phyloP scores from a whole-genome alignment of 2,113 vertebrate species.

The Vicugna pacos region DNA sequence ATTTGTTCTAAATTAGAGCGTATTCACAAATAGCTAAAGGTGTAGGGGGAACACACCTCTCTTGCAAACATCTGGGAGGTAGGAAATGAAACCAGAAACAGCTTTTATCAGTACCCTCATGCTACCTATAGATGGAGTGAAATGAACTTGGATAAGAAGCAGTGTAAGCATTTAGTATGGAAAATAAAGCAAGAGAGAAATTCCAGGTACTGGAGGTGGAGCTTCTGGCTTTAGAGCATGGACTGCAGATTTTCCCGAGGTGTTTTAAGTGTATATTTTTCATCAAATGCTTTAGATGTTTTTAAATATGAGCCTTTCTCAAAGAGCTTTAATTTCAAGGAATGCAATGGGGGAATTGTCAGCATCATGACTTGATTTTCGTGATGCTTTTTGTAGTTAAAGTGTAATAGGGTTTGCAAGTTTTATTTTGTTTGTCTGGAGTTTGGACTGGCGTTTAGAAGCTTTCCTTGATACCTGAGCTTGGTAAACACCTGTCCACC shows the following conservation, averaged over 20 bases:
- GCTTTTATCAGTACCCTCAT: conserved; percentile 72
- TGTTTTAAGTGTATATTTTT: background rate
- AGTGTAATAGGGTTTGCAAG: background rate
- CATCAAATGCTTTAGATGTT: background rate
- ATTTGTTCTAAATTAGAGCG: conserved; percentile 64
- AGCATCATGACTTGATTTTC: background rate
- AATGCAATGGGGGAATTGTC: background rate
- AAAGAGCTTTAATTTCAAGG: background rate
- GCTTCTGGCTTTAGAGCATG: background rate
- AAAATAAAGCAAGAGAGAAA: background rate
- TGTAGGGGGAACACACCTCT: background rate
- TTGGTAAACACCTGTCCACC: background rate
- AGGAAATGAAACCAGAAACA: conserved; percentile 33
- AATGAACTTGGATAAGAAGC: conserved; percentile 49
- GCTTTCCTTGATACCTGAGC: background rate
- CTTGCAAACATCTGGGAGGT: conserved; percentile 62
- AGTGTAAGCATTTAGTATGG: background rate
- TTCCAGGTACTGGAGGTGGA: background rate
- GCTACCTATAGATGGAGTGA: conserved; percentile 75
- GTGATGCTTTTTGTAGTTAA: background rate
- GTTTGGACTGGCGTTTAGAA: conserved; percentile 18
- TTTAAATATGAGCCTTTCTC: conserved; percentile 11
- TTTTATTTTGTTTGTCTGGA: background rate
- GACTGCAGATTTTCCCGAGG: background rate
- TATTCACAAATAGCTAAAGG: background rate